Evolutionary conservation across 2,113 vertebrate genomes (phyloP), one percentile per base, ranked within the genome.

Genomic region (Trogon melanurus): DNA sequence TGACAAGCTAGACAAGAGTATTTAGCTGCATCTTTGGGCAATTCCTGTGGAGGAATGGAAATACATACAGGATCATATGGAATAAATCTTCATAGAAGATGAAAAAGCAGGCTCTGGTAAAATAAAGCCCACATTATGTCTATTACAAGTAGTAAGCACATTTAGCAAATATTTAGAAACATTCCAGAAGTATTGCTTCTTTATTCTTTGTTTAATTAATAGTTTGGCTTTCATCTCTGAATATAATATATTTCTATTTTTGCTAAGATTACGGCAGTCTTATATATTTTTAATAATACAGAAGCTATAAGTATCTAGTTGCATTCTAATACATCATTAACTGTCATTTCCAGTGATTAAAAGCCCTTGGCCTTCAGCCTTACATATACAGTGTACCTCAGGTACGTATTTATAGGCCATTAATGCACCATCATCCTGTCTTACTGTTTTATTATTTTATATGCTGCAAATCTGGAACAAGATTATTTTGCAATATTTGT

Each of bases 121-220:
- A 69, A 72, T 0, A 0, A 85, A 12, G 18, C 2, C 18, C 8
- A 34, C 5, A 3, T n/a, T 60, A 62, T 15, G 4, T 15, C 38
- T 76, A 29, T 9, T 45, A 53, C 3, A 73, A 56, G 62, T 3
- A 78, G 16, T 3, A 53, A 79, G 16, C 5, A 32, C 15, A 45
- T 44, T 84, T 47, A 76, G 44, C 53, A 84, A 87, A 72, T 13
- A 12, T 36, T 21, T n/a, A 3, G 61, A 80, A 79, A n/a, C 6
- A 53, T 70, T 73, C 34, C 69, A 88, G 47, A 72, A 16, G 1
- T 45, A 83, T 23, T 32, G 2, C 2, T 89, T 81, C 36, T 47
- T 69, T 64, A 64, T 45, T 66, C 6, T 62, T 30, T 41, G 20
- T 64, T 65, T 9, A 75, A 64, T 69, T 78, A 47, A 58, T 18